phyloP scores from a whole-genome alignment of 2,888 invertebrate species.

The Drosophila multiciliata region DNA sequence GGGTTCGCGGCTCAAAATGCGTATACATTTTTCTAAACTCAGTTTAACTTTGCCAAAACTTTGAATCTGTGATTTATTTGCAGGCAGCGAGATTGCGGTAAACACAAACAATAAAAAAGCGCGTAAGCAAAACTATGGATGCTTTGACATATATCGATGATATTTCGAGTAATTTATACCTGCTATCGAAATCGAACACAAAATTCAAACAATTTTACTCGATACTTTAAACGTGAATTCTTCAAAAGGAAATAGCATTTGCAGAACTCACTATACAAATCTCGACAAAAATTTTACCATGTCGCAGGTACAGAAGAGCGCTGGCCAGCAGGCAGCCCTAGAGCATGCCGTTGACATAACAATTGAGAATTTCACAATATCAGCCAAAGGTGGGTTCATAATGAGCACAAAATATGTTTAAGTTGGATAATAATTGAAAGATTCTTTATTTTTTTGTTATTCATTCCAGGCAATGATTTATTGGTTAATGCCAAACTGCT shows the following conservation, averaged over 20 bases:
- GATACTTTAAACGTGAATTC: no score
- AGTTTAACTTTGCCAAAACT: background rate
- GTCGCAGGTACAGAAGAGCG: conserved; percentile 86
- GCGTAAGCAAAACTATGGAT: conserved; percentile 8
- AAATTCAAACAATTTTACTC: background rate
- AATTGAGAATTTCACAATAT: no score
- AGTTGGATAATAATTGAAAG: no score
- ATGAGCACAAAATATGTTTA: no score
- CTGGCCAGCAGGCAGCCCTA: no score
- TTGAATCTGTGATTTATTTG: background rate
- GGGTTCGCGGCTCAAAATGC: conserved; percentile 76
- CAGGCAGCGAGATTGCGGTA: background rate
- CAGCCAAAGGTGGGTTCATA: no score
- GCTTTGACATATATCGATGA: conserved; percentile 11
- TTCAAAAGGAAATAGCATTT: no score
- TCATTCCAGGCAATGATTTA: no score
- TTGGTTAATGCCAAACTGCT: no score
- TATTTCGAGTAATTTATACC: conserved; percentile 2
- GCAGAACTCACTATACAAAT: conserved; percentile 75
- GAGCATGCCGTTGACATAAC: no score
- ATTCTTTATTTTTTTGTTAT: no score
- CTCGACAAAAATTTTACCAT: conserved; percentile 98
- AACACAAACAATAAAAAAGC: conserved; percentile 1
- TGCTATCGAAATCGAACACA: background rate
- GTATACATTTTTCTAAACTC: conserved; percentile 23